Percentiles rank a stretch among this genome's conserved stretches.
These are phyloP conservation scores for Peromyscus attwateri DNA, from an alignment of 2,797 vertebrate species.

Conservation along the genomic window DNA sequence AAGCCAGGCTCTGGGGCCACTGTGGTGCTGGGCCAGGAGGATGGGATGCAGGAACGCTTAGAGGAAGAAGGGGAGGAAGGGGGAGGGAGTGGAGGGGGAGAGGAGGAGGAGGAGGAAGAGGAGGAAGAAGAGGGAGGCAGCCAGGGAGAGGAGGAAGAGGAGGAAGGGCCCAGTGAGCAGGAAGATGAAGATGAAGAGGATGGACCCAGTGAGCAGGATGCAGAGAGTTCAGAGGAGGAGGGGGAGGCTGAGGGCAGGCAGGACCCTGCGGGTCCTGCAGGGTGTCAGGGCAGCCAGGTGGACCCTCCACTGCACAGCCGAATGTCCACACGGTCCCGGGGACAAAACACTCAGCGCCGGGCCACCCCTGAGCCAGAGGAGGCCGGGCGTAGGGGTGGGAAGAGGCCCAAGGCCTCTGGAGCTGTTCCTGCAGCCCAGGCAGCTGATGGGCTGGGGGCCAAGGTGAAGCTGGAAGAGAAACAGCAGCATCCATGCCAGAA, in stretches of 20 bases:
- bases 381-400: slow-evolving; percentile 86
- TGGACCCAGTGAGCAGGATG: slow-evolving; percentile 81
- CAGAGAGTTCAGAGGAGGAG: slow-evolving; percentile 74
- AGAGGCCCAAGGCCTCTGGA: slow-evolving; percentile 86
- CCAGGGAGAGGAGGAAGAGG: slow-evolving; percentile 82
- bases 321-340: slow-evolving; percentile 86
- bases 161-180: slow-evolving; percentile 86
- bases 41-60: slow-evolving; percentile 82
- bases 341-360: slow-evolving; percentile 82
- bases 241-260: slow-evolving; percentile 86
- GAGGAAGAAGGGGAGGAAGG: slow-evolving; percentile 89
- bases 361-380: slow-evolving; percentile 82
- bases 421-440: slow-evolving; percentile 29
- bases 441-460: slow-evolving; percentile 91
- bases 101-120: slow-evolving; percentile 75
- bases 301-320: slow-evolving; percentile 71
- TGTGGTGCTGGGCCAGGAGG: slow-evolving; percentile 86
- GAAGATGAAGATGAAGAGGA: slow-evolving; percentile 81
- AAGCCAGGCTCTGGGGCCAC: slow-evolving; percentile 83
- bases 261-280: slow-evolving; percentile 84
- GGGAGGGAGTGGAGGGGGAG: slow-evolving; percentile 83
- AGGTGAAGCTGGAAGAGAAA: slow-evolving; percentile 97
- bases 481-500: slow-evolving; percentile 97
- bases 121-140: slow-evolving; percentile 87
- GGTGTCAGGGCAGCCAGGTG: slow-evolving; percentile 63